Evolutionary conservation across 2,888 invertebrate species (phyloP).

Genomic region (Actias luna): DNA sequence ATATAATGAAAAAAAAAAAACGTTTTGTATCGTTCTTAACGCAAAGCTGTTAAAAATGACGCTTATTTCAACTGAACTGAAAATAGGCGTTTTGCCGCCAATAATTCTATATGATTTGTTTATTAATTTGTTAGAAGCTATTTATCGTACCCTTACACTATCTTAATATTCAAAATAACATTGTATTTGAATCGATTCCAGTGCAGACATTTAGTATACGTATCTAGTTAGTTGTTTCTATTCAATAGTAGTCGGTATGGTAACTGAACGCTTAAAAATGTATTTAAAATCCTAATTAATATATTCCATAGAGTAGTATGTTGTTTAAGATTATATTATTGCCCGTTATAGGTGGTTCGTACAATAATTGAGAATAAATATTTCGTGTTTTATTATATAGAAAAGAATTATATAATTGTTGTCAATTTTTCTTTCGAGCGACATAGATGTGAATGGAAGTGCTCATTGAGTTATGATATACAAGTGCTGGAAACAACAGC

Average conservation of each 20-base stretch:
- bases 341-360: constrained; percentile 58
- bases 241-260: constrained; percentile 48
- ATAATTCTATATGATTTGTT: too few relatives aligned
- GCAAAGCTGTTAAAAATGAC: too few relatives aligned
- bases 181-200: not conserved
- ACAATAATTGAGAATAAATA: constrained; percentile 53
- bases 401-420: constrained; percentile 38
- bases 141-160: not conserved
- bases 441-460: constrained; percentile 47
- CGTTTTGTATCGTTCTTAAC: too few relatives aligned
- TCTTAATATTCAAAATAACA: not conserved
- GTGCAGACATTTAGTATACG: constrained; percentile 28
- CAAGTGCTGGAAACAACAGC: not conserved
- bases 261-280: constrained; percentile 54
- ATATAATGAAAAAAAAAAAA: too few relatives aligned
- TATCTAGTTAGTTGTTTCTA: constrained; percentile 38
- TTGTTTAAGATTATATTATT: constrained; percentile 45
- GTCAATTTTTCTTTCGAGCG: constrained; percentile 40
- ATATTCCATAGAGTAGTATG: constrained; percentile 56
- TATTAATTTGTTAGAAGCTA: not conserved
- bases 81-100: too few relatives aligned
- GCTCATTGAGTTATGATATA: constrained; percentile 29
- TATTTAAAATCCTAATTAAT: constrained; percentile 46
- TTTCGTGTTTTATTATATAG: constrained; percentile 46
- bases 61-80: too few relatives aligned